Conservation (phyloP, 1,140 invertebrate genomes). For the Plutomurus gul region DNA sequence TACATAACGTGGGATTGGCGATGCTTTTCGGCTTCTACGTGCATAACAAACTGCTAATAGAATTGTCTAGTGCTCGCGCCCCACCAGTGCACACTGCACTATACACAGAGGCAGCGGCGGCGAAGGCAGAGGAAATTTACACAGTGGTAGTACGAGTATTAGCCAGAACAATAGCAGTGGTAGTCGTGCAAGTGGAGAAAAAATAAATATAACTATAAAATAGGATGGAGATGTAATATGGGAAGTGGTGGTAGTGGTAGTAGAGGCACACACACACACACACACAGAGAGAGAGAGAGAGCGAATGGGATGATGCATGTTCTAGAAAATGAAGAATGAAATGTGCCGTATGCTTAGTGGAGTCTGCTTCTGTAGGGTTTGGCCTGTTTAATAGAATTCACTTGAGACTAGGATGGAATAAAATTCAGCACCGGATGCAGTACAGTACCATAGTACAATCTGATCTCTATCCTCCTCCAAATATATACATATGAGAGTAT, state of each 20-base stretch:
- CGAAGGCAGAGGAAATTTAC: background rate
- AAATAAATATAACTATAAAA: background rate
- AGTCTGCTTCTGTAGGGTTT: background rate
- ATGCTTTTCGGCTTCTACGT: background rate
- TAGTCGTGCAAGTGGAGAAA: background rate
- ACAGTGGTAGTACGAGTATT: background rate
- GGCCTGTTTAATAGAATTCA: conserved; percentile 20
- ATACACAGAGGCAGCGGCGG: no score
- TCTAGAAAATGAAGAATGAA: conserved; percentile 11
- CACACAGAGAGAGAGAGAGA: no score
- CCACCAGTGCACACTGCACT: no score
- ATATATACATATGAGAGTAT: no score
- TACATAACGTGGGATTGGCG: background rate
- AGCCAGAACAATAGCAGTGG: background rate
- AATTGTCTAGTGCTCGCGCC: background rate
- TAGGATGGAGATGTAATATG: conserved; percentile 13
- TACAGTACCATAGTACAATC: conserved; percentile 1
- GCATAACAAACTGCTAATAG: background rate
- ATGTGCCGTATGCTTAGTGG: background rate
- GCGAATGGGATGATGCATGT: conserved; percentile 25
- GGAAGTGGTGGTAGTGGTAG: background rate
- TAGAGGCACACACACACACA: background rate
- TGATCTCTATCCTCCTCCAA: background rate
- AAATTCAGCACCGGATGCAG: conserved; percentile 25
- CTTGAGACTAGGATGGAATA: conserved; percentile 11